Evolutionary conservation across 2,888 invertebrate genomes (phyloP).

Genomic region (Orthosia gracilis): DNA sequence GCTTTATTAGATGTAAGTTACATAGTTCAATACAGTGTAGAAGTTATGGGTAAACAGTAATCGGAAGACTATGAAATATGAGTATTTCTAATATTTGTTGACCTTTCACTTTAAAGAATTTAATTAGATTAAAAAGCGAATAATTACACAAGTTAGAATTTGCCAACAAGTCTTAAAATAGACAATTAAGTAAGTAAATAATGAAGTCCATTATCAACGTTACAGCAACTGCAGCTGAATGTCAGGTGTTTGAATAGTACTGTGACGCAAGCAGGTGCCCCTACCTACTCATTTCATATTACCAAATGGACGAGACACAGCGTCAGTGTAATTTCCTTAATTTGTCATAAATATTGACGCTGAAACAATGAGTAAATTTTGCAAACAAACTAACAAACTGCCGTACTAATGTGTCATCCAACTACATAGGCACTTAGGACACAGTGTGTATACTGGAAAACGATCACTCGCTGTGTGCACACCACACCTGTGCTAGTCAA

Average conservation of each 20-base stretch:
- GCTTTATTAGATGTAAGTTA: conserved; percentile 20
- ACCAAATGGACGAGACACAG: conserved; percentile 59
- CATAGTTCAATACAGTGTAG: neutral
- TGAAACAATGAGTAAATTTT: conserved; percentile 27
- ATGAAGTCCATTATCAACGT: conserved; percentile 25
- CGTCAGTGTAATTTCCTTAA: conserved; percentile 39
- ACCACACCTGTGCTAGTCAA: conserved; percentile 51
- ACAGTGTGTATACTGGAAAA: conserved; percentile 49
- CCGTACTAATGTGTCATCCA: conserved; percentile 35
- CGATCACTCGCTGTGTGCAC: conserved; percentile 23
- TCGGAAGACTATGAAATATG: neutral
- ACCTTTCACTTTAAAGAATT: neutral
- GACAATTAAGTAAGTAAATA: conserved; percentile 37
- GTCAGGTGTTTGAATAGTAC: conserved; percentile 74
- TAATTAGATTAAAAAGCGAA: neutral
- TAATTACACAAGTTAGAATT: neutral
- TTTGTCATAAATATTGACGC: conserved; percentile 38
- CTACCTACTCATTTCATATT: conserved; percentile 64
- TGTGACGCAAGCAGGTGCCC: conserved; percentile 72
- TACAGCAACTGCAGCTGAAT: conserved; percentile 63
- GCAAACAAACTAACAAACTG: neutral
- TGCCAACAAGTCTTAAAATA: conserved; percentile 21
- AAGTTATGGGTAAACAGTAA: neutral
- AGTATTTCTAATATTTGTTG: neutral
- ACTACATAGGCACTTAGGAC: conserved; percentile 11